Conservation (phyloP, 2,888 invertebrate genomes). For the Glaucopsyche alexis region DNA sequence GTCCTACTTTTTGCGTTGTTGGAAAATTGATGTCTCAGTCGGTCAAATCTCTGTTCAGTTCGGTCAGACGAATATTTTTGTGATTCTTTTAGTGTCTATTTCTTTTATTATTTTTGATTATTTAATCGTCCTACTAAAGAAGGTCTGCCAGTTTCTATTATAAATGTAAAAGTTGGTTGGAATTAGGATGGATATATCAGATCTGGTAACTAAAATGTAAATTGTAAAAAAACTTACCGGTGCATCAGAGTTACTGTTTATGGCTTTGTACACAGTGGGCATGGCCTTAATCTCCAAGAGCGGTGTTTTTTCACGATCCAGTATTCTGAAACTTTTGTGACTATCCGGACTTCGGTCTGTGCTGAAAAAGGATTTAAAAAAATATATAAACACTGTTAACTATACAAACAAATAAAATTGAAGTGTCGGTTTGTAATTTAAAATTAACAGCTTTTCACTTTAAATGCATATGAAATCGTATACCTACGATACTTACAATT, state of each 20-base stretch:
- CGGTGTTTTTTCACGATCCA: conserved; percentile 49
- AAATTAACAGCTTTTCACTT: background rate
- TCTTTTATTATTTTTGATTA: no score
- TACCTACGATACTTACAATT: no score
- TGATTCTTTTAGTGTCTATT: no score
- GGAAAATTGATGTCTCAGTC: no score
- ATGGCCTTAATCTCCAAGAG: conserved; percentile 50
- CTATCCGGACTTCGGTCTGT: conserved; percentile 25
- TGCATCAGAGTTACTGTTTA: conserved; percentile 50
- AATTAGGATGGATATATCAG: no score
- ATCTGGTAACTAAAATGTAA: background rate
- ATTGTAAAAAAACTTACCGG: conserved; percentile 36
- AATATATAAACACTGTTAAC: background rate
- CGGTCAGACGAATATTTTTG: no score
- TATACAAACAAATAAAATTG: background rate
- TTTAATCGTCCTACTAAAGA: no score
- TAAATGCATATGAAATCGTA: background rate
- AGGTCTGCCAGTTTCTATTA: no score
- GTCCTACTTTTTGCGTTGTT: no score
- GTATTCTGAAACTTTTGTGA: conserved; percentile 41
- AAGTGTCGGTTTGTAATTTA: no score
- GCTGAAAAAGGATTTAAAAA: background rate
- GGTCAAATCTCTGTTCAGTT: no score
- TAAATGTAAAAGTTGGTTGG: no score
- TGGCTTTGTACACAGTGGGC: conserved; percentile 48